Base-by-base conservation (phyloP, 2,888 invertebrate genomes). In the Caenorhabditis sp. region DNA sequence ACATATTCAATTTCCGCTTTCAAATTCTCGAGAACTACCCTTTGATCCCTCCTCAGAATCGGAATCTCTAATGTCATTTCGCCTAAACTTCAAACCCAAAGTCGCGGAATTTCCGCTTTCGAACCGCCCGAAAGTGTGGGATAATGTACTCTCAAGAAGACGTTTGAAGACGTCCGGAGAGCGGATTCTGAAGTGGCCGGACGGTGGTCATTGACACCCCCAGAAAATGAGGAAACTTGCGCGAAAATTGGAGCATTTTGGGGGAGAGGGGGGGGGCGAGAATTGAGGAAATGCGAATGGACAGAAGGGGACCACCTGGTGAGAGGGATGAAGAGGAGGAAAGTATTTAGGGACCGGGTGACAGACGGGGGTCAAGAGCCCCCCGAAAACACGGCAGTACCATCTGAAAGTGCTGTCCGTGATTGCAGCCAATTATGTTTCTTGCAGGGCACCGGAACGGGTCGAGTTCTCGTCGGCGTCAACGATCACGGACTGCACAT, bases 401-500 rank as follows among this genome's bases (percentile, higher is more conserved):
- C n/a, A n/a, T n/a, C n/a, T 62, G 71, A 56, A 64, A 72, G 71
- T 56, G 64, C 53, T n/a, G n/a, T n/a, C n/a, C n/a, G 51, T 65
- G 71, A 79, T 79, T 72, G 61, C 69, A 71, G 71, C 60, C 71
- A 79, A 79, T 61, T 74, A 74, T 35, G n/a, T 69, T 40, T 15
- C 32, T 60, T 71, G 56, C 28, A 80, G 80, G 62, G 32, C 35
- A 65, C 62, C 37, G 68, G 68, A 61, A 68, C 35, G 22, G 79
- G 70, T 11, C 72, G 72, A 11, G 80, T 58, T 47, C 24, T 80
- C 1, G 81, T 76, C 28, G 81, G 81, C n/a, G 67, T 76, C 55
- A 81, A 81, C 35, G 81, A 81, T 28, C 76, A 81, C 47, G 81
- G 81, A n/a, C 24, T 81, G n/a, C 81, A 81, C 64, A 70, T 81